Evolutionary conservation across 2,888 invertebrate genomes (phyloP).

Genomic region (Pherbina coryleti): DNA sequence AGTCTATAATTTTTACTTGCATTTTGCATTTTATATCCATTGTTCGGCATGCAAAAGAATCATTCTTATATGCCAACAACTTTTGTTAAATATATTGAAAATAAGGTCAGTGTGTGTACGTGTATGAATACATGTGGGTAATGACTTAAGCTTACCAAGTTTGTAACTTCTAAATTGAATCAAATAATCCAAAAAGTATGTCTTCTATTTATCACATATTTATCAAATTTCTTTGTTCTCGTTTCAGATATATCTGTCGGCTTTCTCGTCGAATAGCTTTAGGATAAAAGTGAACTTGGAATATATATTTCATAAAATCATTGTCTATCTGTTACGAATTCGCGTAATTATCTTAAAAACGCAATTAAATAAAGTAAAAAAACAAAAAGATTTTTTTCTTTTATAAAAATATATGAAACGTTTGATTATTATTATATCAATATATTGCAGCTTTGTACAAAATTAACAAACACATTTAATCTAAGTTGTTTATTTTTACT

Average conservation of each 20-base stretch:
- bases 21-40: too few relatives aligned
- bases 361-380: conserved; percentile 6
- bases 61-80: too few relatives aligned
- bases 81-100: too few relatives aligned
- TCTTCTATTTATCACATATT: too few relatives aligned
- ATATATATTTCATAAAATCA: conserved; percentile 44
- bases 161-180: too few relatives aligned
- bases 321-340: conserved; percentile 35
- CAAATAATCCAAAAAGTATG: too few relatives aligned
- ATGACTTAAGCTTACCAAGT: too few relatives aligned
- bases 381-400: conserved; percentile 6
- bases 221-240: conserved; percentile 9
- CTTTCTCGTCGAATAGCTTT: conserved; percentile 28
- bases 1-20: too few relatives aligned
- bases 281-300: conserved; percentile 51
- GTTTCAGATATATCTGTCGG: conserved; percentile 43
- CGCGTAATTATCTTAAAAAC: conserved; percentile 22
- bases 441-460: conserved; percentile 1
- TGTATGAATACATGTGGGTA: too few relatives aligned
- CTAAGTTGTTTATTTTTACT: not conserved
- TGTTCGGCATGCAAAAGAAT: too few relatives aligned
- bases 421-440: conserved; percentile 17
- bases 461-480: not conserved
- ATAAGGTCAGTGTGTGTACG: too few relatives aligned
- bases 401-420: conserved; percentile 6